phyloP scores from a whole-genome alignment of 1,140 invertebrate genomes.

The Palaemon carinicauda region DNA sequence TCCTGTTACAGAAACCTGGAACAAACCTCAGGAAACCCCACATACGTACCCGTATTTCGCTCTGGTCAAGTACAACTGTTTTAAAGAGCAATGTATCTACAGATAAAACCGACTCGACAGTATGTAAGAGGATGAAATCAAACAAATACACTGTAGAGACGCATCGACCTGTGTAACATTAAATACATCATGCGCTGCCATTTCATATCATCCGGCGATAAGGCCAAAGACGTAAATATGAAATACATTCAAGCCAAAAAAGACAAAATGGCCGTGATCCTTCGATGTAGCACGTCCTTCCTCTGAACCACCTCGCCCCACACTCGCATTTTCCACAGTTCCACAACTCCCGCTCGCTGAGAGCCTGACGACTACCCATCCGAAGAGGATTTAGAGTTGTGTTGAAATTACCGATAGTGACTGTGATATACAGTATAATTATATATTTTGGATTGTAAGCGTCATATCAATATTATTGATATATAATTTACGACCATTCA shows the following conservation, averaged over 20 bases:
- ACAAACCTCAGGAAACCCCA: conserved; percentile 23
- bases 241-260: not conserved
- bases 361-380: conserved; percentile 17
- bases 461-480: no score
- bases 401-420: no score
- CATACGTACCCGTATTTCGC: not conserved
- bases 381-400: not conserved
- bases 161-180: no score
- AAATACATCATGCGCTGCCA: no score
- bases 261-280: conserved; percentile 37
- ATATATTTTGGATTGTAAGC: no score
- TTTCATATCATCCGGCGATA: no score
- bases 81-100: not conserved
- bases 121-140: no score
- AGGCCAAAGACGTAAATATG: no score
- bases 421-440: no score
- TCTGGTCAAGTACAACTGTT: not conserved
- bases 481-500: no score
- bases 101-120: no score
- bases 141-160: no score
- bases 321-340: conserved; percentile 35
- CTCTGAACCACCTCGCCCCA: conserved; percentile 3
- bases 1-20: conserved; percentile 47
- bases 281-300: not conserved
- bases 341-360: conserved; percentile 12